Evolutionary conservation across 1,140 invertebrate genomes (phyloP), one percentile per base, ranked within the genome.

Genomic region (Gonioctena quinquepunctata): DNA sequence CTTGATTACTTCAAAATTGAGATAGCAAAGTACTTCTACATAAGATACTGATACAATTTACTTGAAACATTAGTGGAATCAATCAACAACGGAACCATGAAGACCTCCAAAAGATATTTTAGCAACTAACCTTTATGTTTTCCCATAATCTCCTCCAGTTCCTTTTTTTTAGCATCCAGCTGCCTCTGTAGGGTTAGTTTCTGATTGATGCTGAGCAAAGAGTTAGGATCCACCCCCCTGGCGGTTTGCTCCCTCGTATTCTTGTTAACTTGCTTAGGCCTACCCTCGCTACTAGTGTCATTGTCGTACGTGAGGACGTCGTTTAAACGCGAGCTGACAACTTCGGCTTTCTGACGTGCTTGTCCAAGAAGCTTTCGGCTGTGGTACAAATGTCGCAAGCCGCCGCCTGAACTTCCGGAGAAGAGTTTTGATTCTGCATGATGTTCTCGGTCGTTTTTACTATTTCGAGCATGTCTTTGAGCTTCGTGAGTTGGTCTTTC

Each of bases 91-190:
- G n/a, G n/a, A n/a, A n/a, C n/a, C n/a, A n/a, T n/a, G n/a, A n/a
- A n/a, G n/a, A n/a, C n/a, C n/a, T n/a, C n/a, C n/a, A n/a, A n/a
- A n/a, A n/a, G n/a, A n/a, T n/a, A n/a, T n/a, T n/a, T n/a, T n/a
- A n/a, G n/a, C n/a, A n/a, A 19, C 61, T 71, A 70, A 79, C 82
- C 81, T 79, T 83, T 82, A 76, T 84, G 82, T 74, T 84, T 84
- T n/a, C 80, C 77, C 83, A 84, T 84, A 48, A 84, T 76, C 64
- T 83, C 83, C 49, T 83, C 83, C 11, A 84, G 68, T 69, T 84
- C 81, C 23, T 76, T 65, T 63, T 82, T 81, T 68, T 84, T 84
- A 2, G 81, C 81, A 63, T 82, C 76, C 49, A 83, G 61, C 66
- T 83, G 80, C 1, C 75, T 75, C 67, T 81, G 77, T 23, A 83